Conservation (phyloP, 2,113 vertebrate genomes). For the Phylloscopus trochiloides region DNA sequence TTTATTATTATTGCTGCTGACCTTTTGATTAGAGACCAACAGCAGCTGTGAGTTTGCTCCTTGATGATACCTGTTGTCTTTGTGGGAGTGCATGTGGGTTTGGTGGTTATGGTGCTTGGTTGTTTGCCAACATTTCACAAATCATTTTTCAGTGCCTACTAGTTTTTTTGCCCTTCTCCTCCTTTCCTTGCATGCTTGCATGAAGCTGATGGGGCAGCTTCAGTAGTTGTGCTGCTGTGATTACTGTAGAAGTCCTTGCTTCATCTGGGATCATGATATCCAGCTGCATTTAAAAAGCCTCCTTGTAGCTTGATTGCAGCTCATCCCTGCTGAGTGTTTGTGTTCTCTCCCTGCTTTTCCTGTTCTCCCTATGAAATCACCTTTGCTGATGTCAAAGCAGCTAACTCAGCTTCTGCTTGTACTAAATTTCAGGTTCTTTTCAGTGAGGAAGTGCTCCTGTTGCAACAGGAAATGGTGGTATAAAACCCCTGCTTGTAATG, state of each 20-base stretch:
- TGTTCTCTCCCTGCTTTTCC: not conserved
- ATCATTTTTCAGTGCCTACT: not conserved
- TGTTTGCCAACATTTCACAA: not conserved
- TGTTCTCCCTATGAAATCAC: not conserved
- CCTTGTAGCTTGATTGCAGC: not conserved
- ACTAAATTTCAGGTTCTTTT: not conserved
- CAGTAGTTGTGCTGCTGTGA: not conserved
- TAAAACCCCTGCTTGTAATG: not conserved
- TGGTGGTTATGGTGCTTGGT: not conserved
- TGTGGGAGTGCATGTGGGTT: not conserved
- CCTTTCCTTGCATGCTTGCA: not conserved
- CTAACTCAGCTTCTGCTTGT: not conserved
- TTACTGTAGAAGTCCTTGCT: not conserved
- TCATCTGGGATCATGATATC: not conserved
- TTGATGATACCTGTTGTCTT: not conserved
- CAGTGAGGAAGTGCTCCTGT: not conserved
- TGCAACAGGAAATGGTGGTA: not conserved
- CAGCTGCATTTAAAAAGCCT: not conserved
- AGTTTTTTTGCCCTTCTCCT: not conserved
- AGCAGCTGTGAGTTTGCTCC: not conserved
- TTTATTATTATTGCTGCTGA: not conserved
- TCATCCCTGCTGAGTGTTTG: not conserved
- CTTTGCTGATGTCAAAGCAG: not conserved
- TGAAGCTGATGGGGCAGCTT: not conserved
- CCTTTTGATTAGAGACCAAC: not conserved